phyloP scores from a whole-genome alignment of 1,140 invertebrate genomes.

The Laupala kohalensis region DNA sequence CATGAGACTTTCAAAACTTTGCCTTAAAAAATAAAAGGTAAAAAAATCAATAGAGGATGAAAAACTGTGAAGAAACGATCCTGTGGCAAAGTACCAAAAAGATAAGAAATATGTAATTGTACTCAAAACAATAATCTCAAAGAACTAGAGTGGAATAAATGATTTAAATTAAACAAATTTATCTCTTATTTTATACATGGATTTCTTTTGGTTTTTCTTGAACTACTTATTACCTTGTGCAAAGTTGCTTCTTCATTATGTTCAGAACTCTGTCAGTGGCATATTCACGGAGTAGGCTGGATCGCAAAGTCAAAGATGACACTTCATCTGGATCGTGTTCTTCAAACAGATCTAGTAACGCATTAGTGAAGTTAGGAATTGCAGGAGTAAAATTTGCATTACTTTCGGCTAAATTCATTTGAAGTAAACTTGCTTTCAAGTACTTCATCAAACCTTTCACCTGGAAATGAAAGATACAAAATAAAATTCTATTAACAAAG shows the following conservation, averaged over 20 bases:
- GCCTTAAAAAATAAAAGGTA: too few relatives aligned
- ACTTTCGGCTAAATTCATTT: constrained; percentile 2
- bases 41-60: too few relatives aligned
- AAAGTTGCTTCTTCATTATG: constrained; percentile 22
- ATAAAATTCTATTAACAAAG: too few relatives aligned
- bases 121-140: too few relatives aligned
- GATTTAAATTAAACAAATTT: too few relatives aligned
- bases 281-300: constrained; percentile 38
- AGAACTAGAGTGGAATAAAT: too few relatives aligned
- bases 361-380: constrained; percentile 34
- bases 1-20: too few relatives aligned
- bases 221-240: constrained; percentile 12
- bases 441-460: constrained; percentile 38
- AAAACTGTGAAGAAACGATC: too few relatives aligned
- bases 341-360: constrained; percentile 29
- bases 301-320: constrained; percentile 38
- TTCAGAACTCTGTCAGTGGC: constrained; percentile 40
- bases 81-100: too few relatives aligned
- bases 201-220: too few relatives aligned
- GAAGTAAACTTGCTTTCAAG: constrained; percentile 29
- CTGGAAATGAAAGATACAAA: constrained; percentile 16
- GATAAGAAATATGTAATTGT: too few relatives aligned
- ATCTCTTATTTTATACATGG: too few relatives aligned
- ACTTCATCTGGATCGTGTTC: constrained; percentile 31
- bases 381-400: constrained; percentile 17